Conservation (phyloP, 2,113 vertebrate genomes). For the Alexandromys fortis region DNA sequence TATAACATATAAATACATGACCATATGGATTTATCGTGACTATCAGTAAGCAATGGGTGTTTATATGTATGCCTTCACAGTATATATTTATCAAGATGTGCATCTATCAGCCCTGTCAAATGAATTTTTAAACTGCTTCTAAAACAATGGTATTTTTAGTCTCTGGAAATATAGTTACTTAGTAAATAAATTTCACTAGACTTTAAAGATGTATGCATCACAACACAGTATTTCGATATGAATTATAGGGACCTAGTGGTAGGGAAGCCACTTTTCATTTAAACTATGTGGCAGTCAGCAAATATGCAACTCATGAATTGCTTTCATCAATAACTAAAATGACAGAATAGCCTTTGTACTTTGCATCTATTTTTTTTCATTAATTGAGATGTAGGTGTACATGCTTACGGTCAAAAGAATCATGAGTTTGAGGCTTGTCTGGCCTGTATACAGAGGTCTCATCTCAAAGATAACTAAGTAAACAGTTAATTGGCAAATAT, state of each 20-base stretch:
- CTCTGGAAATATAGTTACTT: neutral
- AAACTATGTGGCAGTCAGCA: neutral
- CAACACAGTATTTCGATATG: neutral
- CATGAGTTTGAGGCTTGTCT: neutral
- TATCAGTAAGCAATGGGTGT: neutral
- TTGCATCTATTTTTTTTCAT: neutral
- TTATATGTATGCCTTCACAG: conserved; percentile 22
- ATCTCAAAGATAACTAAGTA: neutral
- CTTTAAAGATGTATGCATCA: neutral
- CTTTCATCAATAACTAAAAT: conserved; percentile 37
- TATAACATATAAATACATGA: neutral
- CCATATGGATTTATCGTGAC: neutral
- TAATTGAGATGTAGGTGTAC: neutral
- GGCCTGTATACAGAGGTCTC: too few relatives aligned
- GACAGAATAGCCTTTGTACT: neutral
- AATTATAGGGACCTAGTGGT: neutral
- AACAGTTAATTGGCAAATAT: neutral
- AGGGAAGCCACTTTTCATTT: conserved; percentile 10
- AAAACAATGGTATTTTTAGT: conserved; percentile 22
- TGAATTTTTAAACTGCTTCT: conserved; percentile 31
- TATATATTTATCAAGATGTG: conserved; percentile 37
- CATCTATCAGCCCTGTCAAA: conserved; percentile 19
- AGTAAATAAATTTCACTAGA: conserved; percentile 23
- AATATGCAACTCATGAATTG: neutral
- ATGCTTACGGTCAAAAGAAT: neutral